Evolutionary conservation across 2,113 vertebrate genomes (phyloP), one percentile per base, ranked within the genome.

Genomic region (Istiophorus platypterus): DNA sequence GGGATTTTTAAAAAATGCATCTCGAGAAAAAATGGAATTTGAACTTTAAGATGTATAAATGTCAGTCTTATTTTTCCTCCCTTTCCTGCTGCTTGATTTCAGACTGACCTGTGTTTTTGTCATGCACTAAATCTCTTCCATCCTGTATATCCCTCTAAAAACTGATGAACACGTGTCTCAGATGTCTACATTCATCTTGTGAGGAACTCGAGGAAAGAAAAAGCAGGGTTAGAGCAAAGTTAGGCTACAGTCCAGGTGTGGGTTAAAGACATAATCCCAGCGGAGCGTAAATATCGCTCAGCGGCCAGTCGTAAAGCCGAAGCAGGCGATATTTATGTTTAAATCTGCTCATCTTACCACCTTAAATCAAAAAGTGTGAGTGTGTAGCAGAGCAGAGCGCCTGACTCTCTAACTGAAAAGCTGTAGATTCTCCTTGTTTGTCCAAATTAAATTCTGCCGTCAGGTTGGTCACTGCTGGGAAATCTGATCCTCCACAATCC

Each of bases 281-380:
- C 5, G 0, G 34, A 27, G 29, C 1, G 15, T 52, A 52, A 62
- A 52, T 9, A 56, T 39, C 34, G 0, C 1, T 42, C 24, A 22
- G 47, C 37, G 17, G 20, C 26, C 10, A 2, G 39, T 24, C 24
- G 57, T 34, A 20, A 47, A 45, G 51, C 29, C 6, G 54, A 13
- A 24, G 37, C 37, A 24, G 62, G 22, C 1, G 2, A 20, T 42
- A 17, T 22, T 49, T 58, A 12, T n/a, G 52, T 45, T 8, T 34
- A 31, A 57, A 24, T 45, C 26, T 29, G 27, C 57, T 49, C 20
- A n/a, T 52, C 10, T 64, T 39, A 17, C 42, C 20, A 7, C 41
- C 57, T 54, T 76, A 66, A 76, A 66, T 56, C 62, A 65, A 11
- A 56, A 27, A 13, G 42, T 62, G n/a, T 62, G 42, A 62, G 59